A percentile compares a stretch with the other conserved stretches of the same genome.
Evolutionary conservation across 92 coral and sea anemone species (phyloP).

Genomic region (Phenganax marumi): DNA sequence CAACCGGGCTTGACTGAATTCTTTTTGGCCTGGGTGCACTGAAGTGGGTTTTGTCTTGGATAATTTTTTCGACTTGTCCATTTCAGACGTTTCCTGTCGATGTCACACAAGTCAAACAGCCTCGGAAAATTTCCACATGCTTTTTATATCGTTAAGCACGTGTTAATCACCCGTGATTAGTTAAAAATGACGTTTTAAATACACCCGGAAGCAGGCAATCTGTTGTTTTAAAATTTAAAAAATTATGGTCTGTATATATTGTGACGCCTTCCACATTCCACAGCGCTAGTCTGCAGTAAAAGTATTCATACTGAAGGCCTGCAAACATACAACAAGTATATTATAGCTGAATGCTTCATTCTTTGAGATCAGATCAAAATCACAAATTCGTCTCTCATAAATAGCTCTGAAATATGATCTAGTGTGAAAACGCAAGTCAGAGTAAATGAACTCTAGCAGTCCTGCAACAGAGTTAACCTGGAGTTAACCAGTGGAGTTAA

Average conservation of each 20-base stretch:
- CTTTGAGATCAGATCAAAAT: neutral
- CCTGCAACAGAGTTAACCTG: too few species aligned
- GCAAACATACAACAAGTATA: too few species aligned
- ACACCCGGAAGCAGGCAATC: neutral
- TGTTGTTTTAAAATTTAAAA: too few species aligned
- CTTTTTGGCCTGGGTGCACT: conserved; percentile 38
- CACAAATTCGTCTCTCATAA: neutral
- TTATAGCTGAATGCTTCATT: too few species aligned
- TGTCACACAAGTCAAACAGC: neutral
- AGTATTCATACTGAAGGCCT: too few species aligned
- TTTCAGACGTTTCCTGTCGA: neutral
- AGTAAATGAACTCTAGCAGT: too few species aligned
- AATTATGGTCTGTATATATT: too few species aligned
- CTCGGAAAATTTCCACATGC: neutral
- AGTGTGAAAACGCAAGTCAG: neutral
- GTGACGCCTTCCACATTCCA: neutral
- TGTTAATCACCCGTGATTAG: neutral
- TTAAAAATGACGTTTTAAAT: neutral
- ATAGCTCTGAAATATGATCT: neutral
- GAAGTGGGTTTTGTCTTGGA: neutral
- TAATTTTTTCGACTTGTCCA: neutral
- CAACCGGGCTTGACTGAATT: conserved; percentile 34
- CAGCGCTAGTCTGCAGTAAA: neutral
- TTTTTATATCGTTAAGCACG: conserved; percentile 2
- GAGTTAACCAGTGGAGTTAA: too few species aligned